Evolutionary conservation across 2,888 invertebrate species (phyloP), one percentile per base, ranked within the genome.

Genomic region (Dioctria rufipes): DNA sequence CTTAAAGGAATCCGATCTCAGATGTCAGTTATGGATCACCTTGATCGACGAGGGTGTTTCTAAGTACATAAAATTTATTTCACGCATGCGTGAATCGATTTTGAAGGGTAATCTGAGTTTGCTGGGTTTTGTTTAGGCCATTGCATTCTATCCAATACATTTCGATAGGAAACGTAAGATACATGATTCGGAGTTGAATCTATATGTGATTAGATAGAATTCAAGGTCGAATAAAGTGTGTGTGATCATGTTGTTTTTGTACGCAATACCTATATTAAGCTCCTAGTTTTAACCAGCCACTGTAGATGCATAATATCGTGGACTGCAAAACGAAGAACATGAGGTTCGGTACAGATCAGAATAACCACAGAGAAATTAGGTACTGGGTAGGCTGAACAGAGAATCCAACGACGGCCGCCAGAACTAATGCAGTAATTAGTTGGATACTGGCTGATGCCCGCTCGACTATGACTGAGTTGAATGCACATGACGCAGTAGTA

Each of bases 11-110:
- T 63, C 40, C 63, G 39, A 60, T 75, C 73, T 42, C 9, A 25
- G 42, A 37, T 75, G 73, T 75, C 73, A 75, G 73, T 75, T 75
- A 75, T 60, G 73, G 60, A 75, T 75, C 73, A 75, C 73, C 73
- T 60, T 13, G 60, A 5, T 43, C 58, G 60, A 75, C 40, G 73
- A 75, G 73, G 73, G 73, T 75, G 73, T 75, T 43, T 60, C 73
- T 58, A 60, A 58, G 13, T 66, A 61, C 54, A 75, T 75, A 6
- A 60, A 40, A 75, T 75, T 75, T 75, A 75, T 75, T 75, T 75
- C 60, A 75, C 60, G 60, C 73, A 75, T 75, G 73, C 60, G 60
- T 60, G 58, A 75, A 13, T 40, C 42, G 60, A 54, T 75, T 75
- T 60, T 60, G 13, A 43, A 43, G 40, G 13, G 60, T 60, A 75